Evolutionary conservation across 2,113 vertebrate genomes (phyloP).

Genomic region (Pseudonaja textilis): DNA sequence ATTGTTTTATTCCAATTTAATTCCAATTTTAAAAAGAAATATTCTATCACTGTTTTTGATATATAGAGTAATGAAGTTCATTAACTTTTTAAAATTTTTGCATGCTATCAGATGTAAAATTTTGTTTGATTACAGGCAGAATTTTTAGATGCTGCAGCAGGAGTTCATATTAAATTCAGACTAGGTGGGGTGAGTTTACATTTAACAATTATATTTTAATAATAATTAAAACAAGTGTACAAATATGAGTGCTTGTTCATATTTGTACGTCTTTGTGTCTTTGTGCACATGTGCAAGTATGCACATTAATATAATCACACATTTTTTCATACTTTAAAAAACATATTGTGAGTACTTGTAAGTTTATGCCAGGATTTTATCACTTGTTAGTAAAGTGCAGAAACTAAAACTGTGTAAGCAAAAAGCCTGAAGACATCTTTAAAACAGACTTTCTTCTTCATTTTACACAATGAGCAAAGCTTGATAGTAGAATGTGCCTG

Average conservation of each 20-base stretch:
- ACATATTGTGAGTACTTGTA: neutral
- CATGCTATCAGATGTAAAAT: neutral
- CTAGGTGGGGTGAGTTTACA: slow-evolving; percentile 69
- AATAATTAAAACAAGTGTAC: neutral
- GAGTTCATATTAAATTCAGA: slow-evolving; percentile 72
- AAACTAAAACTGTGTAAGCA: neutral
- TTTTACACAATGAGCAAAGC: neutral
- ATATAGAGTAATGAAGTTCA: neutral
- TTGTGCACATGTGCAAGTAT: neutral
- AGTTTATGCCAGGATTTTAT: neutral
- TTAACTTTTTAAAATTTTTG: neutral
- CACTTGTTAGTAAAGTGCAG: neutral
- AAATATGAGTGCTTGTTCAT: neutral
- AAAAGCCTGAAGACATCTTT: neutral
- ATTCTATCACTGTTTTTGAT: neutral
- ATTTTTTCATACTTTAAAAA: neutral
- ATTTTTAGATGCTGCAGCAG: slow-evolving; percentile 74
- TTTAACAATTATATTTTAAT: neutral
- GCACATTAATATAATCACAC: neutral
- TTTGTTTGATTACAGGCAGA: slow-evolving; percentile 63
- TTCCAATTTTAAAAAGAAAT: neutral
- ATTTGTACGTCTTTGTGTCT: neutral
- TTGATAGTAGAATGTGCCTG: too few species aligned
- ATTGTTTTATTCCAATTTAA: neutral
- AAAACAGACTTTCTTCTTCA: too few species aligned